Evolutionary conservation across 35 echinoderm and acorn worm species (phyloP), one percentile per base, ranked within the genome.

Genomic region (Diadema setosum): DNA sequence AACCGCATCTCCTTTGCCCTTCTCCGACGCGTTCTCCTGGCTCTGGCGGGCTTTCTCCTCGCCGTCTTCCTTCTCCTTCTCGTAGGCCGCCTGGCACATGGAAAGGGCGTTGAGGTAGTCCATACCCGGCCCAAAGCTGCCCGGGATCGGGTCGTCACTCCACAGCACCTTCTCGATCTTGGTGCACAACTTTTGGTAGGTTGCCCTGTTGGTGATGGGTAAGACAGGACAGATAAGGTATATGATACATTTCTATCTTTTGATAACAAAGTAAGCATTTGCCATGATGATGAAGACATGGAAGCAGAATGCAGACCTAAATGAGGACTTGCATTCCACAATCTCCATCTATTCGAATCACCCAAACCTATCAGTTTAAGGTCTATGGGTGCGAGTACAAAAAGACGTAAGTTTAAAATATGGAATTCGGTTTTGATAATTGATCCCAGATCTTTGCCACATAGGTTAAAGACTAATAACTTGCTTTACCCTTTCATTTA

Each of bases 91-190:
- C 11, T 87, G 52, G 33, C 83, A 80, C 33, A 89, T 61, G 40
- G 87, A 80, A 4, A 91, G 75, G 4, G 74, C 84, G 5, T 69
- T 86, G 16, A 97, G 87, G 49, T 97, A 97, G 69, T 97, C 90
- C 60, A 80, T 85, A 9, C 94, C 94, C 23, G 94, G 94, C 23
- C 94, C 94, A 86, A 98, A 98, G 69, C 86, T 83, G 41, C 48
- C 41, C n/a, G 95, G 95, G 42, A 93, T 84, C 20, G 91, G 91
- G 83, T 98, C 95, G 76, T 98, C 91, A 86, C 82, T 98, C 95
- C 95, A 98, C 26, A 46, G 78, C 2, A 98, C 95, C 15, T 27
- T 89, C 9, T 75, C 46, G 7, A 98, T 94, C 58, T 81, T 94
- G 37, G 46, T 30, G 3, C 63, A 33, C 15, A 98, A 46, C 58